These are phyloP conservation scores for Malaclemys terrapin DNA, from an alignment of 2,113 vertebrate genomes.

Conservation along the genomic window DNA sequence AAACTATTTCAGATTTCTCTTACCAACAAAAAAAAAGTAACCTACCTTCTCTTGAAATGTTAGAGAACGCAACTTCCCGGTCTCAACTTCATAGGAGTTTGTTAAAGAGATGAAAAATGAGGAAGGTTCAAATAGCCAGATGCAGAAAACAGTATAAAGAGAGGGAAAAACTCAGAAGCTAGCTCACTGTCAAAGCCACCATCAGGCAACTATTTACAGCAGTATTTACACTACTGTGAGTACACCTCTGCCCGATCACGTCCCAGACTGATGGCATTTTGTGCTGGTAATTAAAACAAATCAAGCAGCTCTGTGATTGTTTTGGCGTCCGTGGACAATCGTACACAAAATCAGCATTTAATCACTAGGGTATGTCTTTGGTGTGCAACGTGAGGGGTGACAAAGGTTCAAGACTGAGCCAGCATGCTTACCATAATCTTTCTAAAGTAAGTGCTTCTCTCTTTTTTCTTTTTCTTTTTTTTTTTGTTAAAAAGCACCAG, in stretches of 20 bases:
- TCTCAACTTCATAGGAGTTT: conserved; percentile 96
- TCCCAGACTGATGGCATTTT: conserved; percentile 97
- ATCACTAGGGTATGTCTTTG: conserved; percentile 93
- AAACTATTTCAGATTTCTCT: conserved; percentile 82
- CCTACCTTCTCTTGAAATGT: conserved; percentile 96
- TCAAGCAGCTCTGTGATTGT: conserved; percentile 99
- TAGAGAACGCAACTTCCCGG: conserved; percentile 91
- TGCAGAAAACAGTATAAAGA: conserved; percentile 88
- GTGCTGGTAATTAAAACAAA: conserved; percentile 99
- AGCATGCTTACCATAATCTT: conserved; percentile 93
- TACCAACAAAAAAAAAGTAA: conserved; percentile 82
- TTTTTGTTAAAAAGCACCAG: conserved; percentile 72
- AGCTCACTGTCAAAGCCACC: conserved; percentile 97
- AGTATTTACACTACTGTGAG: conserved; percentile 94
- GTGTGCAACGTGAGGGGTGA: conserved; percentile 92
- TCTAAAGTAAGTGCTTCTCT: conserved; percentile 88
- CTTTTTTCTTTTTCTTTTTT: not conserved
- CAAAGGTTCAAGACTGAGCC: conserved; percentile 91
- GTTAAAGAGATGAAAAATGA: conserved; percentile 86
- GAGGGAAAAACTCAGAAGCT: conserved; percentile 92
- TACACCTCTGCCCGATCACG: conserved; percentile 96
- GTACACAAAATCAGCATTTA: conserved; percentile 97
- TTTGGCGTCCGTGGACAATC: conserved; percentile 98
- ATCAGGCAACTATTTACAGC: conserved; percentile 96
- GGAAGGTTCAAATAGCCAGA: conserved; percentile 88